phyloP scores from a whole-genome alignment of 2,797 vertebrate species.

The Anguilla megastoma region DNA sequence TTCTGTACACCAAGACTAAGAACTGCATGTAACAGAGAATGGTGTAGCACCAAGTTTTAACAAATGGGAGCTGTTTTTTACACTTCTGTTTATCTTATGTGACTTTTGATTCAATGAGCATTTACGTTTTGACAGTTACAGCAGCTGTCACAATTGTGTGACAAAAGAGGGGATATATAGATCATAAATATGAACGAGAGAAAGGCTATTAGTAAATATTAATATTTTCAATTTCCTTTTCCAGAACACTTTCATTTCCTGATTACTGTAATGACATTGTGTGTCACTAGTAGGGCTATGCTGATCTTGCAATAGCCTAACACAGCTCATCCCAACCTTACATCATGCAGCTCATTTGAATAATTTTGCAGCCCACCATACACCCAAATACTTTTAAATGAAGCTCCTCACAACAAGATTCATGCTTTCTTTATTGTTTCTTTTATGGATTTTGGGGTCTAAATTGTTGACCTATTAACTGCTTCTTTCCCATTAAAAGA shows the following conservation, averaged over 20 bases:
- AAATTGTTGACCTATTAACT: too few relatives aligned
- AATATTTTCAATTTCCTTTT: not conserved
- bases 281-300: not conserved
- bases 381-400: too few relatives aligned
- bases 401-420: too few relatives aligned
- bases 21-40: not conserved
- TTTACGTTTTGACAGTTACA: too few relatives aligned
- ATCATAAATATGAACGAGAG: too few relatives aligned
- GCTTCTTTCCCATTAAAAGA: not conserved
- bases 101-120: not conserved
- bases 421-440: not conserved
- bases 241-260: not conserved
- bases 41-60: not conserved
- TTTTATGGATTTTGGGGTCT: not conserved
- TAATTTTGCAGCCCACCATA: too few relatives aligned
- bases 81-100: not conserved
- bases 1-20: not conserved
- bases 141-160: too few relatives aligned
- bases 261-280: not conserved
- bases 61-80: not conserved
- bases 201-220: too few relatives aligned
- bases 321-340: too few relatives aligned
- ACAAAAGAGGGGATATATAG: too few relatives aligned
- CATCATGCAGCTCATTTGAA: too few relatives aligned
- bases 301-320: too few relatives aligned